phyloP scores from a whole-genome alignment of 2,113 vertebrate genomes.

The Otolemur garnettii region DNA sequence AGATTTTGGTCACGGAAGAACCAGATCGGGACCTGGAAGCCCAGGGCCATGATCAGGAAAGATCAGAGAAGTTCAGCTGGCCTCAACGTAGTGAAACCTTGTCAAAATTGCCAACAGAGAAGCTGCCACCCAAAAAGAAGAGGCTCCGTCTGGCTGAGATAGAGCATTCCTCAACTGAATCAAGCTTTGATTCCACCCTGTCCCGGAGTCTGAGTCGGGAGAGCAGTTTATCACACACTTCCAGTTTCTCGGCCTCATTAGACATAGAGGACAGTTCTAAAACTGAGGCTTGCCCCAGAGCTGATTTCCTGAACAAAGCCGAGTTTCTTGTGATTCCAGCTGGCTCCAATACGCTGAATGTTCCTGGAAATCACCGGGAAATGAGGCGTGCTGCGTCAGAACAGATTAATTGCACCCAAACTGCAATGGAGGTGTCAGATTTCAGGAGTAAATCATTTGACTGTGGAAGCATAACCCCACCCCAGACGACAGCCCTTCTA shows the following conservation, averaged over 20 bases:
- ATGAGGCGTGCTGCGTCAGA: slow-evolving; percentile 97
- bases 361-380: slow-evolving; percentile 91
- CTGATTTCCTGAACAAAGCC: slow-evolving; percentile 88
- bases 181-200: slow-evolving; percentile 95
- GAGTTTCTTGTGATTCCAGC: slow-evolving; percentile 92
- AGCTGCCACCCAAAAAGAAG: slow-evolving; percentile 99
- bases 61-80: slow-evolving; percentile 96
- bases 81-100: slow-evolving; percentile 97
- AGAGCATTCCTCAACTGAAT: slow-evolving; percentile 96
- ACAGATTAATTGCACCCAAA: slow-evolving; percentile 94
- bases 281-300: slow-evolving; percentile 90
- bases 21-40: slow-evolving; percentile 94
- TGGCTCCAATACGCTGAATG: slow-evolving; percentile 90
- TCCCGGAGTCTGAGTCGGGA: slow-evolving; percentile 97
- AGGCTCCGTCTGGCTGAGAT: slow-evolving; percentile 97
- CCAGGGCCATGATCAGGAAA: slow-evolving; percentile 91
- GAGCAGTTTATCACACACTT: slow-evolving; percentile 95
- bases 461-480: slow-evolving; percentile 91
- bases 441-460: slow-evolving; percentile 98
- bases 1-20: slow-evolving; percentile 98
- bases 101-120: slow-evolving; percentile 97
- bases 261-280: slow-evolving; percentile 94
- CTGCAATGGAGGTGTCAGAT: slow-evolving; percentile 93
- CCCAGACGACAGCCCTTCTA: slow-evolving; percentile 85
- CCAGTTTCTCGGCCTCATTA: slow-evolving; percentile 96